Base-by-base conservation (phyloP, 2,888 invertebrate species). In the Keiferia lycopersicella region DNA sequence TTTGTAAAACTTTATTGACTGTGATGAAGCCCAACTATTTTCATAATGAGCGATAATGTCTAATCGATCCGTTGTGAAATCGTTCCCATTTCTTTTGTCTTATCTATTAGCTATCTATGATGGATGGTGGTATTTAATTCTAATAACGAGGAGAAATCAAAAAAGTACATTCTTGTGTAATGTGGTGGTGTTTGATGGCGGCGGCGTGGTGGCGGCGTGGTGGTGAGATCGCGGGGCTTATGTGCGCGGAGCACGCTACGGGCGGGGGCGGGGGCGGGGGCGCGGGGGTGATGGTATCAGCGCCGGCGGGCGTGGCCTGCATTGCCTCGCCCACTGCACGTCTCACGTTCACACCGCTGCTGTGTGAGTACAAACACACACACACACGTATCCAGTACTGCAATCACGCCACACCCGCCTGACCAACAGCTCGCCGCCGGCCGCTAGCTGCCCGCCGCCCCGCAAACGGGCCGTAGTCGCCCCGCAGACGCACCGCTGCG, bases 261-360 rank as follows among this genome's bases (percentile, higher is more conserved):
- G 16, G 58, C 3, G 39, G 58, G n/a, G 16, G 30, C 30, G 4
- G 34, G 8, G 4, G 38, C 39, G 58, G 58, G 38, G 38, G 57
- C 20, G 57, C 53, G 30, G 58, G 58, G 39, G 39, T 39, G 39
- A 58, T 30, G 51, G 20, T 41, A 59, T 22, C 45, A 48, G 26
- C 61, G 64, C n/a, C 61, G 51, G 34, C 41, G 53, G 56, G 61
- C 61, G 61, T 63, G 63, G 62, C 58, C 61, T n/a, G 39, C 41
- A 7, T 1, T 2, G 58, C 61, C 48, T 58, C 62, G 65, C 62
- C 65, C 41, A 65, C 62, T 48, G 62, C 34, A 30, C 57, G n/a
- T n/a, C 57, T 16, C 51, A 53, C 34, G 34, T 16, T n/a, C 12
- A 4, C 11, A n/a, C 30, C n/a, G 14, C 22, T 58, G 58, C 22